These are phyloP conservation scores for Ditula angustiorana DNA, from an alignment of 2,888 invertebrate species.

Conservation along the genomic window DNA sequence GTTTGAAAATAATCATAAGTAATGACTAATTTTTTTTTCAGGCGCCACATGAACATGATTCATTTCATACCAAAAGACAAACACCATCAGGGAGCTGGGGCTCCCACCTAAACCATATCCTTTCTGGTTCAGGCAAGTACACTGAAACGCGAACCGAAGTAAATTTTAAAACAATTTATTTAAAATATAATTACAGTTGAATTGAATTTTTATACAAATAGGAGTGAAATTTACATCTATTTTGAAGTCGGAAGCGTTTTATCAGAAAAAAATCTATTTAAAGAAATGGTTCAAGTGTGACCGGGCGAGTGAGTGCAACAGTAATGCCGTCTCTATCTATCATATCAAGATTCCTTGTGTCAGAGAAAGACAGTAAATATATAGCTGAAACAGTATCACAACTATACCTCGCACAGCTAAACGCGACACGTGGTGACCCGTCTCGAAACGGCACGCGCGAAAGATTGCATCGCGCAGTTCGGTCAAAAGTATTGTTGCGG, in stretches of 20 bases:
- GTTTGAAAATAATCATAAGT: background rate
- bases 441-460: no score
- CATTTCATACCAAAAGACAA: slow-evolving; percentile 49
- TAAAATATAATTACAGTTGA: background rate
- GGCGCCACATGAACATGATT: slow-evolving; percentile 72
- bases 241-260: background rate
- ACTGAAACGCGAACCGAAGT: background rate
- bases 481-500: no score
- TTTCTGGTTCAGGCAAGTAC: slow-evolving; percentile 1
- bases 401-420: no score
- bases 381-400: no score
- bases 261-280: background rate
- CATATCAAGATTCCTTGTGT: slow-evolving; percentile 30
- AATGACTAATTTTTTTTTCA: slow-evolving; percentile 47
- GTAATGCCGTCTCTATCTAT: slow-evolving; percentile 30
- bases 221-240: background rate
- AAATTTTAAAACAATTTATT: background rate
- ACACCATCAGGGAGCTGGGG: background rate
- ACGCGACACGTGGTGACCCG: no score
- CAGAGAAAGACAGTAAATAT: slow-evolving; percentile 12
- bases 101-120: slow-evolving; percentile 5
- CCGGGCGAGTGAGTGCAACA: background rate
- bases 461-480: no score
- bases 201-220: background rate
- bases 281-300: background rate